These are phyloP conservation scores for Lamellibrachia satsuma DNA, from an alignment of 2,888 invertebrate species.

Conservation along the genomic window DNA sequence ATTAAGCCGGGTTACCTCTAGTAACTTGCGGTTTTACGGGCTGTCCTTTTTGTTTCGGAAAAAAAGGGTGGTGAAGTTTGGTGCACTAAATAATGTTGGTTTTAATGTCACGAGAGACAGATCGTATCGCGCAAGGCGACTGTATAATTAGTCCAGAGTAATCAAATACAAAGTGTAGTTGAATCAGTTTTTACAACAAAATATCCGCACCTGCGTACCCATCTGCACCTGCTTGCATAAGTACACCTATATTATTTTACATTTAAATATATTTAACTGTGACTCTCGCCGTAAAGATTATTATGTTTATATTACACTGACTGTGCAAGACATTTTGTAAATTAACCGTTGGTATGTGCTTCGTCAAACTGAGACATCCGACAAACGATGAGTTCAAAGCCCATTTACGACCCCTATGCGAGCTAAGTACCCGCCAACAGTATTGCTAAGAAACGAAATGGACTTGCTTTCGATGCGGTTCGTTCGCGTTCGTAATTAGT, in stretches of 20 bases:
- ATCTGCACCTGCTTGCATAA: too few species aligned
- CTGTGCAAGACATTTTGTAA: not conserved
- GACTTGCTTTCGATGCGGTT: not conserved
- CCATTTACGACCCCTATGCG: not conserved
- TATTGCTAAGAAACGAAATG: not conserved
- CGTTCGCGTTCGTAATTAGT: constrained; percentile 10
- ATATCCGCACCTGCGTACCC: too few species aligned
- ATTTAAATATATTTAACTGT: not conserved
- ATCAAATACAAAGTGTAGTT: too few species aligned
- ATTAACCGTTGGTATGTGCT: not conserved
- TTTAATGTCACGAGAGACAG: too few species aligned
- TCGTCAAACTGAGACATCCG: not conserved
- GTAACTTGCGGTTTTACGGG: too few species aligned
- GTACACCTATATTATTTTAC: not conserved
- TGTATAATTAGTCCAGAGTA: too few species aligned
- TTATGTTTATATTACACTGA: not conserved
- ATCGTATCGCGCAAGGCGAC: too few species aligned
- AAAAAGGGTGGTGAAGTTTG: too few species aligned
- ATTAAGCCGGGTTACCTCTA: too few species aligned
- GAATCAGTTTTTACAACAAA: too few species aligned
- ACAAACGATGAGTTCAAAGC: not conserved
- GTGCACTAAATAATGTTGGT: too few species aligned
- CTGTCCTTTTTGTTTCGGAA: too few species aligned
- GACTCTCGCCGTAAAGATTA: not conserved
- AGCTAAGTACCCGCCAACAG: not conserved